Percentiles rank a stretch among this genome's conserved stretches.
phyloP scores from a whole-genome alignment of 1,140 invertebrate genomes.

The Goniozus legneri region DNA sequence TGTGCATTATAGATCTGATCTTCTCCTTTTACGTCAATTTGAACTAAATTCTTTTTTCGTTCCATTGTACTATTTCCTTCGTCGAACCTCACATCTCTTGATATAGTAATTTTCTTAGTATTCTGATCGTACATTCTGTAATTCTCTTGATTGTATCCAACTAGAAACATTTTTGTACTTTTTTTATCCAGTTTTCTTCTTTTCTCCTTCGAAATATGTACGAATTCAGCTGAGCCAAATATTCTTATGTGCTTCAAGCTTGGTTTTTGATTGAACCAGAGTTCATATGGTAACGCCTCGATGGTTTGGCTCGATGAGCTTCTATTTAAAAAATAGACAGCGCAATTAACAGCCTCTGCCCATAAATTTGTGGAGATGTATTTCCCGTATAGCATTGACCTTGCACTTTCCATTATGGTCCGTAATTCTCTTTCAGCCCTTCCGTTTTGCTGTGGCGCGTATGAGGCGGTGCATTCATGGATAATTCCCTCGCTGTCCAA shows the following conservation, averaged over 20 bases:
- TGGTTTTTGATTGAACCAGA: neutral
- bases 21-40: neutral
- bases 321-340: neutral
- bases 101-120: neutral
- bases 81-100: neutral
- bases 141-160: neutral
- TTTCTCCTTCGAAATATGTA: neutral
- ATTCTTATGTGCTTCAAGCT: neutral
- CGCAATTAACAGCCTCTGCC: neutral
- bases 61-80: neutral
- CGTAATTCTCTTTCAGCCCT: neutral
- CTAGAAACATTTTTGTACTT: neutral
- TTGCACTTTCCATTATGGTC: neutral
- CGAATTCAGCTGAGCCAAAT: neutral
- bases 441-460: neutral
- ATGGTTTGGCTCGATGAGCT: neutral
- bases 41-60: neutral
- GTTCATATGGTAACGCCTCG: neutral
- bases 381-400: neutral
- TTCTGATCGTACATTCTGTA: neutral
- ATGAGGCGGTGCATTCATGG: neutral
- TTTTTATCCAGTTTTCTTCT: neutral
- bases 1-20: neutral
- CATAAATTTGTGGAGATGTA: neutral
- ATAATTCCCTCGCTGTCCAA: neutral